Base-by-base conservation (phyloP, 2,797 vertebrate species). In the Anabas testudineus region DNA sequence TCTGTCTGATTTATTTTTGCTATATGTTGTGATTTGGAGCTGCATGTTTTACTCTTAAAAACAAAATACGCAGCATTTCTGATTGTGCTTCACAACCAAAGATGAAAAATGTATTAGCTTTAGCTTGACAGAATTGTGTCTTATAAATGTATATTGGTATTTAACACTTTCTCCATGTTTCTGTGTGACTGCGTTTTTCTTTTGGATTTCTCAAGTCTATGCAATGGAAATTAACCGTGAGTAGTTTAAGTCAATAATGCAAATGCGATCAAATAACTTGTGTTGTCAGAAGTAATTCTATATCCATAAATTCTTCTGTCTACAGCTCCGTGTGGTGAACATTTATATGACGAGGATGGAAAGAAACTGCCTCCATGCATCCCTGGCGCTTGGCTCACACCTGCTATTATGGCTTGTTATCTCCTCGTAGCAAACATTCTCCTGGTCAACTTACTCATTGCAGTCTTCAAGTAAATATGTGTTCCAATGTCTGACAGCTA, bases 221-320 rank as follows among this genome's bases (percentile, higher is more conserved):
- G 97, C 98, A 74, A 99, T 99, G 98, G 98, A 99, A 95, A 99
- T 99, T 78, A 99, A 99, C 83, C 98, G 98, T 99, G 95, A 99
- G 98, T 98, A 84, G 16, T 48, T 56, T 42, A 60, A 48, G 14
- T 42, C 9, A 47, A 75, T 6, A 62, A 78, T 59, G 36, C 22
- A 21, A 28, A 48, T 71, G n/a, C 54, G 58, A 67, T 66, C 3
- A n/a, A 8, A 61, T 26, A 39, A 1, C 10, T 54, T 2, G 49
- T 24, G n/a, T 26, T 66, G 2, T 65, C 19, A 16, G 41, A 47
- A 34, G 48, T 37, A 21, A 62, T 16, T 26, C 12, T 48, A 32
- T 7, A 41, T 16, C 22, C 39, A 9, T 39, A 18, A 21, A 18
- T 7, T 9, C 8, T 10, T 64, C 78, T 57, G 26, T 34, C 37